Conservation (phyloP, 2,888 invertebrate species). For the Artemia sp. region DNA sequence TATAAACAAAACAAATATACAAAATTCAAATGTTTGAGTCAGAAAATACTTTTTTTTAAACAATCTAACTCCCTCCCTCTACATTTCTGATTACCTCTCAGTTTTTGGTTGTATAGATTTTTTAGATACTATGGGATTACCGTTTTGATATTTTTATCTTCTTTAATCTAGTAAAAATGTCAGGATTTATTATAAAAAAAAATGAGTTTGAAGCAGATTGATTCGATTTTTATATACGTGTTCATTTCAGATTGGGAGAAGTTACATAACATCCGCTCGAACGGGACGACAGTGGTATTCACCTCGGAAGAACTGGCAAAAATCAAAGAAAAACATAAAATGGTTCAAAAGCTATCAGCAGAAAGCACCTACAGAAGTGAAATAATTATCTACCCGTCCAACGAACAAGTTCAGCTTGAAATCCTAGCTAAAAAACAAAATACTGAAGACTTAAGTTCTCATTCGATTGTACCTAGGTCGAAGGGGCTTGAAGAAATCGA, state of each 20-base stretch:
- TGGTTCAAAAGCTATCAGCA: constrained; percentile 23
- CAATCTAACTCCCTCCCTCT: no score
- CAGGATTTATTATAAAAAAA: no score
- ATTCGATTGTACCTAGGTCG: constrained; percentile 33
- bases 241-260: constrained; percentile 29
- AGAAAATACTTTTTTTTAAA: no score
- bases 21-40: no score
- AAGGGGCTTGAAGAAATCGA: constrained; percentile 57
- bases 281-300: constrained; percentile 31
- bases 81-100: no score
- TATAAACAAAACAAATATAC: no score
- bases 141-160: no score
- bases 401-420: constrained; percentile 8
- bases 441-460: background rate
- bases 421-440: constrained; percentile 34
- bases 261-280: constrained; percentile 30
- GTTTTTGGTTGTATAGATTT: no score
- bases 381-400: constrained; percentile 17
- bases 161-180: no score
- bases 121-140: no score
- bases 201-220: no score
- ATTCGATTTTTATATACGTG: background rate
- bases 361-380: constrained; percentile 23
- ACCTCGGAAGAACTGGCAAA: constrained; percentile 29
- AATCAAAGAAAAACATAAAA: constrained; percentile 19